Conservation (phyloP, 2,113 vertebrate species). For the Rhodinocichla rosea region DNA sequence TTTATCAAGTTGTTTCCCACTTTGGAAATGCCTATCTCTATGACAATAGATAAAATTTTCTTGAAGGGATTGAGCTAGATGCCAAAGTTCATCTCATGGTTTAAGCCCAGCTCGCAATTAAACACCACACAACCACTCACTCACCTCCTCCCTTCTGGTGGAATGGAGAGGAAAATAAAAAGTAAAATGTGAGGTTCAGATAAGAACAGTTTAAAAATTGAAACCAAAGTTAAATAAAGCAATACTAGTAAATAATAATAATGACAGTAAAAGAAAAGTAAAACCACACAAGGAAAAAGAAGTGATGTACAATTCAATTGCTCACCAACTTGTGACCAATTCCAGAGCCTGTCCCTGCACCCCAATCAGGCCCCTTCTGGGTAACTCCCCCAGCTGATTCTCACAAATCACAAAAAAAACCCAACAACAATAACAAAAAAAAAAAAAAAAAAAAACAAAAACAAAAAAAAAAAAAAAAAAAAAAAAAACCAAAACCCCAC, state of each 20-base stretch:
- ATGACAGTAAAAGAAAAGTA: neutral
- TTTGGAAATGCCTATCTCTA: neutral
- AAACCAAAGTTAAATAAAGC: neutral
- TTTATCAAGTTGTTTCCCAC: neutral
- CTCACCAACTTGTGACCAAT: neutral
- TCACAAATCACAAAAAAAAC: neutral
- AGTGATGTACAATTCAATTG: neutral
- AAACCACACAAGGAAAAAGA: neutral
- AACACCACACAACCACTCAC: rapidly evolving
- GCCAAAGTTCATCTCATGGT: neutral
- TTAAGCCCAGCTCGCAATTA: neutral
- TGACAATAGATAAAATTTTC: neutral
- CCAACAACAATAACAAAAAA: too few relatives aligned
- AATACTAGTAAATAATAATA: neutral
- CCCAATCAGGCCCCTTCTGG: rapidly evolving
- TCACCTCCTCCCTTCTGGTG: neutral
- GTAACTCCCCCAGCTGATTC: neutral
- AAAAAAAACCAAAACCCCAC: neutral
- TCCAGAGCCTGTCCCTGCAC: neutral
- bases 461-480: neutral
- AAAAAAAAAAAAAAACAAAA: neutral
- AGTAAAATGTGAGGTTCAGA: neutral
- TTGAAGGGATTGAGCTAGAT: neutral
- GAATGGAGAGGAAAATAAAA: neutral
- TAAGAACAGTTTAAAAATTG: neutral